Conservation (phyloP, 2,888 invertebrate genomes). For the Meghimatium bilineatum region DNA sequence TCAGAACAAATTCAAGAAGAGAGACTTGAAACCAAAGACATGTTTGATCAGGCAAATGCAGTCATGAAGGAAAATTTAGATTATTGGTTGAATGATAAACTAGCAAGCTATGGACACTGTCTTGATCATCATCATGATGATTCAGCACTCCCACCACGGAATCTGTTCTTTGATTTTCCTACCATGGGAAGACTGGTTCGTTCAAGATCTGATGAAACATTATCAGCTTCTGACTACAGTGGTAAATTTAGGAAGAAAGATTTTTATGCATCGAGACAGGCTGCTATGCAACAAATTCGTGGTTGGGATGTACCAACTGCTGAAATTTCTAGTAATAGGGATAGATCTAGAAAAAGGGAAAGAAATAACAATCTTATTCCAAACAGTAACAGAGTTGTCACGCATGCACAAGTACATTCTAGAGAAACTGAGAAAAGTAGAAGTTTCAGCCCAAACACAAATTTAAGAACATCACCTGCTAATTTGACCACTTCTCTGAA, state of each 20-base stretch:
- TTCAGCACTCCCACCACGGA: constrained; percentile 65
- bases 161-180: constrained; percentile 66
- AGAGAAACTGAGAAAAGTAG: not conserved
- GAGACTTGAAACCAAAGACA: constrained; percentile 79
- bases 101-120: constrained; percentile 69
- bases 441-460: constrained; percentile 33
- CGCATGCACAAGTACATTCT: constrained; percentile 41
- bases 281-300: constrained; percentile 71
- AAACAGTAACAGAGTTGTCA: constrained; percentile 27
- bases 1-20: constrained; percentile 81
- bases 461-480: constrained; percentile 32
- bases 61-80: constrained; percentile 62
- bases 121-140: constrained; percentile 73
- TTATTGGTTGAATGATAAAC: constrained; percentile 69
- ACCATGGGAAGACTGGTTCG: constrained; percentile 69
- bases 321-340: constrained; percentile 38
- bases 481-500: not conserved
- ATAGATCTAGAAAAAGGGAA: constrained; percentile 10
- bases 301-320: constrained; percentile 68
- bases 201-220: constrained; percentile 75
- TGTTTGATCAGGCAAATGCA: constrained; percentile 52
- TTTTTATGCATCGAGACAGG: constrained; percentile 69
- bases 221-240: constrained; percentile 82
- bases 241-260: constrained; percentile 80
- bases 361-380: constrained; percentile 32